phyloP scores from a whole-genome alignment of 2,888 invertebrate genomes.

The Junonia oenone region DNA sequence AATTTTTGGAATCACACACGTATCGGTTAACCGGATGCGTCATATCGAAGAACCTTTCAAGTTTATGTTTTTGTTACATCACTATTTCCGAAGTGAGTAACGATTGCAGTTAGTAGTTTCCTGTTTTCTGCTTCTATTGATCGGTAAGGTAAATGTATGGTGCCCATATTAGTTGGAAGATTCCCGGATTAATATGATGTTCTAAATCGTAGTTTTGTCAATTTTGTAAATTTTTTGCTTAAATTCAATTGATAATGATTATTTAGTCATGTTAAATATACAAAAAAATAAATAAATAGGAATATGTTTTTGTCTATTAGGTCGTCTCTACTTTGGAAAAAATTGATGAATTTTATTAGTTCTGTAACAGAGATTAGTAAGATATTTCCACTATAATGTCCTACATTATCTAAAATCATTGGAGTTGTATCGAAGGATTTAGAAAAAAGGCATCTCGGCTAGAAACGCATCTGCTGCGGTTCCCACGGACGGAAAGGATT shows the following conservation, averaged over 20 bases:
- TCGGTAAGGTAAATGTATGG: constrained; percentile 24
- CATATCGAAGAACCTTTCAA: constrained; percentile 5
- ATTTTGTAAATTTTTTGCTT: too few species aligned
- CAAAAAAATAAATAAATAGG: too few species aligned
- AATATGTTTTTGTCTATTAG: too few species aligned
- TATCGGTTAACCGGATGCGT: constrained; percentile 30
- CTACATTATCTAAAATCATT: constrained; percentile 24
- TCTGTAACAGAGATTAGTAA: too few species aligned
- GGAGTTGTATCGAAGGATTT: constrained; percentile 42
- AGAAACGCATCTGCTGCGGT: constrained; percentile 64
- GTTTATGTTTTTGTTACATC: constrained; percentile 3
- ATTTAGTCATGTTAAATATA: too few species aligned
- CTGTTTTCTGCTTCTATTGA: constrained; percentile 48
- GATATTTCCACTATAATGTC: too few species aligned
- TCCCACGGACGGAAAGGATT: constrained; percentile 74
- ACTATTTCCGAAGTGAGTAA: constrained; percentile 14
- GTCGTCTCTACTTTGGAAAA: too few species aligned
- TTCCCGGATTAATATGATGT: neutral
- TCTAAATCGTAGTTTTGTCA: too few species aligned
- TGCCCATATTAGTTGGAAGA: constrained; percentile 34
- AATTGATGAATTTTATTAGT: too few species aligned
- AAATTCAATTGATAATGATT: too few species aligned
- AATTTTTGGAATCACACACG: constrained; percentile 27
- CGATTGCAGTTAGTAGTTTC: constrained; percentile 36
- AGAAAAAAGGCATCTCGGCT: constrained; percentile 59